Percentiles rank a stretch among this genome's conserved stretches.
phyloP scores from a whole-genome alignment of 2,888 invertebrate species.

The Aphidius colemani region DNA sequence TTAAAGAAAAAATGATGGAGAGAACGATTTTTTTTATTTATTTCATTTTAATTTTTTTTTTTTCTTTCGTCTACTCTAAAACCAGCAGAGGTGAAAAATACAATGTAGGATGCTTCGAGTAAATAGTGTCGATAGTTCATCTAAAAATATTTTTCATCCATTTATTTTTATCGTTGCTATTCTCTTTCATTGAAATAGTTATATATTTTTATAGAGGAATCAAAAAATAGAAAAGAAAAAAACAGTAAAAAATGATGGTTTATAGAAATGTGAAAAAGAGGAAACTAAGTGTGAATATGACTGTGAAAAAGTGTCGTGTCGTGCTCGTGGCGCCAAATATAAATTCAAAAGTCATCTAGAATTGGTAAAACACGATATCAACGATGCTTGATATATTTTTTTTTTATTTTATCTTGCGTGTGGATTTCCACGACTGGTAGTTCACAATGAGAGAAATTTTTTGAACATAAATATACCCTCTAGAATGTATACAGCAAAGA shows the following conservation, averaged over 20 bases:
- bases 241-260: slow-evolving; percentile 11
- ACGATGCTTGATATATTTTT: not conserved
- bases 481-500: too few relatives aligned
- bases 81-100: not conserved
- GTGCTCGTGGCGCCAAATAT: slow-evolving; percentile 27
- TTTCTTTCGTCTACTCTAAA: too few relatives aligned
- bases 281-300: not conserved
- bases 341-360: slow-evolving; percentile 26
- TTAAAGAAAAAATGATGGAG: not conserved
- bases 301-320: slow-evolving; percentile 1
- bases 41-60: too few relatives aligned
- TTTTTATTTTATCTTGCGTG: too few relatives aligned
- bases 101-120: slow-evolving; percentile 9
- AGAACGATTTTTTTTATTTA: too few relatives aligned
- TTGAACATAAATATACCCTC: too few relatives aligned
- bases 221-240: not conserved
- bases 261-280: not conserved
- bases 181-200: not conserved
- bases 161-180: not conserved
- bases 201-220: not conserved
- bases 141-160: slow-evolving; percentile 3
- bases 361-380: slow-evolving; percentile 26
- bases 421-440: too few relatives aligned
- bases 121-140: slow-evolving; percentile 18
- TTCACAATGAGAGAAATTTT: too few relatives aligned